These are phyloP conservation scores for Fukomys damarensis DNA, from an alignment of 2,113 vertebrate genomes.

Conservation along the genomic window DNA sequence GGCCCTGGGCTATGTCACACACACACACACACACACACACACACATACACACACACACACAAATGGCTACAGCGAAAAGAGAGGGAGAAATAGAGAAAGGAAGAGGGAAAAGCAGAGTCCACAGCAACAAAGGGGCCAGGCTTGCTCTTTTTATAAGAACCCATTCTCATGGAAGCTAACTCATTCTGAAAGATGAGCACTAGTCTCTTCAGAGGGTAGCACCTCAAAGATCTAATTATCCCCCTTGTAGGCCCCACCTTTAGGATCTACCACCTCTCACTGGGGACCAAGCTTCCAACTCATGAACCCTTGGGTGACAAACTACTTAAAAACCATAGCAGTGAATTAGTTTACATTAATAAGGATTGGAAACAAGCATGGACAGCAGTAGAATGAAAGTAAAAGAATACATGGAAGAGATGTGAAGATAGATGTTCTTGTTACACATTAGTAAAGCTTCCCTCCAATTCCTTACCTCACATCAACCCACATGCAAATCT, in stretches of 20 bases:
- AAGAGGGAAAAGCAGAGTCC: not conserved
- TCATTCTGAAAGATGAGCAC: not conserved
- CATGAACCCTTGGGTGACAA: not conserved
- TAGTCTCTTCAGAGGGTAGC: not conserved
- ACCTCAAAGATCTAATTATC: not conserved
- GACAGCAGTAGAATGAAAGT: not conserved
- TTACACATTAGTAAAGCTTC: not conserved
- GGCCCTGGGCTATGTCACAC: too few species aligned
- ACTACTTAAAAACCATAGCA: not conserved
- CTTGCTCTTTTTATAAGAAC: not conserved
- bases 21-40: too few species aligned
- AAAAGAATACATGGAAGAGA: not conserved
- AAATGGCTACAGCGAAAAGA: not conserved
- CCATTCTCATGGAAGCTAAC: not conserved
- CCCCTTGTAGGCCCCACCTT: not conserved
- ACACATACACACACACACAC: too few species aligned
- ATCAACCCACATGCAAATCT: not conserved
- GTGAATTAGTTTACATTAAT: not conserved
- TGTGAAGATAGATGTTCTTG: not conserved
- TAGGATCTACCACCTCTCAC: not conserved
- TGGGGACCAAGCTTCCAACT: not conserved
- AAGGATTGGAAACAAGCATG: not conserved
- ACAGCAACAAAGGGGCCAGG: not conserved
- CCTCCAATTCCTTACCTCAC: not conserved
- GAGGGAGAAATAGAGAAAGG: not conserved